These are phyloP conservation scores for Hyperoplus immaculatus DNA, from an alignment of 2,797 vertebrate species.

Conservation along the genomic window DNA sequence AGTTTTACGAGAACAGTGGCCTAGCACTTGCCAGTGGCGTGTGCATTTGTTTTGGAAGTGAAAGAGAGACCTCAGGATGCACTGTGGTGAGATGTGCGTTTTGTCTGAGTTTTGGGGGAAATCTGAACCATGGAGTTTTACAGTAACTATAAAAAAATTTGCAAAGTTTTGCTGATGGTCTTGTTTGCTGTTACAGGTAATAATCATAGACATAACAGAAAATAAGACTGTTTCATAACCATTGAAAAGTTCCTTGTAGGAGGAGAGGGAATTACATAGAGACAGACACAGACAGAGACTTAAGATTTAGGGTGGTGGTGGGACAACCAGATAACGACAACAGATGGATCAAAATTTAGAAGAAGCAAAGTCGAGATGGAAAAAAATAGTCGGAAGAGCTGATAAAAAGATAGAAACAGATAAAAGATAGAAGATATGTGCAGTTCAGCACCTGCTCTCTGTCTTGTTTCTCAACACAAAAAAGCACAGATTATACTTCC, in stretches of 20 bases:
- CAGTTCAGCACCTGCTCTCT: constrained; percentile 12
- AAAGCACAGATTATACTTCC: constrained; percentile 1
- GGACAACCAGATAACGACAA: not conserved
- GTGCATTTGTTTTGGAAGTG: too few relatives aligned
- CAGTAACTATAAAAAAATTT: too few relatives aligned
- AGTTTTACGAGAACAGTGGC: not conserved
- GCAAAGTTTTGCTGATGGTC: too few relatives aligned
- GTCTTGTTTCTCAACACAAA: constrained; percentile 10
- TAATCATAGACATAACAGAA: too few relatives aligned
- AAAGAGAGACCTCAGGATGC: too few relatives aligned
- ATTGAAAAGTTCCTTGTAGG: too few relatives aligned
- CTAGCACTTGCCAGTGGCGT: too few relatives aligned
- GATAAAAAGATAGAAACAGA: not conserved
- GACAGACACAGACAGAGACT: constrained; percentile 4
- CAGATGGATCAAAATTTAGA: constrained; percentile 1
- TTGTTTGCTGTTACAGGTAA: too few relatives aligned
- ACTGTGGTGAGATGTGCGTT: too few relatives aligned
- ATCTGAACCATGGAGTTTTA: too few relatives aligned
- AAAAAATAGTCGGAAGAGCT: constrained; percentile 1
- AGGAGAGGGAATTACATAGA: not conserved
- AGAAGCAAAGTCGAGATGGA: not conserved
- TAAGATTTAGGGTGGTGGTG: not conserved
- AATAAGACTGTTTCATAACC: too few relatives aligned
- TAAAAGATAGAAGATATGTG: not conserved
- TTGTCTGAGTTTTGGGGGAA: too few relatives aligned